Evolutionary conservation across 2,797 vertebrate species (phyloP), one percentile per base, ranked within the genome.

Genomic region (Phoeniculus purpureus): DNA sequence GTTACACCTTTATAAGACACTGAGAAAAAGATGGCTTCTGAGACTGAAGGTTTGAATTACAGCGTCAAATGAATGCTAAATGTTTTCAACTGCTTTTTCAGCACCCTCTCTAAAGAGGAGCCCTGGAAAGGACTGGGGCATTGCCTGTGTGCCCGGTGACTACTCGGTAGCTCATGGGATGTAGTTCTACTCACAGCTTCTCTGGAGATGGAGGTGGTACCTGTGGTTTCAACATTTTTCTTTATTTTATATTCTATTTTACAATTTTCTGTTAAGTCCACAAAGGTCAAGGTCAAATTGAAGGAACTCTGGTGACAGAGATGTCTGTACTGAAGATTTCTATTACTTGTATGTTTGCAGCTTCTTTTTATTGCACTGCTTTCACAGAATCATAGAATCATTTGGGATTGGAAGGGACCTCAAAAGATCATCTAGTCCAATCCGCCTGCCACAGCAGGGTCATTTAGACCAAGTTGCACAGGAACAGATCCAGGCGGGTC

Each of bases 201-300:
- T 56, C 47, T 60, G 61, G 34, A 62, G 74, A 67, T 37, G 8
- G 25, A 71, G 17, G 6, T 31, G 15, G 29, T 81, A 79, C 61
- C 50, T 65, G 29, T 32, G 13, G 13, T 45, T 89, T 77, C 59
- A 47, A 14, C 23, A 25, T 61, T 66, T 87, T 65, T 37, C 56
- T 62, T 73, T 58, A 56, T 68, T 92, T 81, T 85, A 23, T 48
- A 9, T 93, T 90, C 75, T 21, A 16, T 32, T 94, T 81, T 77
- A 43, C 62, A 73, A 45, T 18, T 76, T 86, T 20, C 52, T 4
- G 5, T 4, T 2, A 85, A 54, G 25, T 78, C 31, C 8, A 4
- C 75, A 55, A 77, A 92, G 82, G 34, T 72, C 64, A 88, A 82
- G 62, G 85, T 81, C 85, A 88, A 78, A 87, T 15, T 20, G 54